Percentiles rank a stretch among this genome's conserved stretches.
These are phyloP conservation scores for Pseudocheirus occidentalis DNA, from an alignment of 2,797 vertebrate genomes.

Conservation along the genomic window DNA sequence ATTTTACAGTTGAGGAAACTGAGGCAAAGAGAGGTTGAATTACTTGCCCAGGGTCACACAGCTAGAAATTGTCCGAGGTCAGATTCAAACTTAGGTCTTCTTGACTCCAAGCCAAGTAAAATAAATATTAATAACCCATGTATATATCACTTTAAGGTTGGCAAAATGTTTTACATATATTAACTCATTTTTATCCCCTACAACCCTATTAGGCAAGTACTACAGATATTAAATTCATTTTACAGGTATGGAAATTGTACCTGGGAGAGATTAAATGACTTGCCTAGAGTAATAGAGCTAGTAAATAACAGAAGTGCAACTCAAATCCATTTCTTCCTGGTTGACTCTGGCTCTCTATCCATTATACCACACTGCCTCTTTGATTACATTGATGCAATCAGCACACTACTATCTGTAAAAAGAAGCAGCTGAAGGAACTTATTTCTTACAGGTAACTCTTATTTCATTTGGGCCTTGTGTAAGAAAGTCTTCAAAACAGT, in stretches of 20 bases:
- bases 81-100: not conserved
- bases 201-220: not conserved
- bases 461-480: not conserved
- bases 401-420: not conserved
- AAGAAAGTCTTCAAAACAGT: not conserved
- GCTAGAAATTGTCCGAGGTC: not conserved
- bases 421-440: not conserved
- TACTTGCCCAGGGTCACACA: not conserved
- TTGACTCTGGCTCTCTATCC: not conserved
- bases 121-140: not conserved
- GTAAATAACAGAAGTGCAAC: not conserved
- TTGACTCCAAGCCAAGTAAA: not conserved
- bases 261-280: not conserved
- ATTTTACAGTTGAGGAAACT: not conserved
- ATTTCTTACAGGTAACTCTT: not conserved
- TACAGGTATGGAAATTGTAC: not conserved
- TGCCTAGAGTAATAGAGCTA: no score
- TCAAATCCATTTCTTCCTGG: not conserved
- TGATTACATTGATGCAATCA: not conserved
- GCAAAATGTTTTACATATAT: not conserved
- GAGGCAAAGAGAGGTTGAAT: not conserved
- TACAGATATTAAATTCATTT: not conserved
- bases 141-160: not conserved
- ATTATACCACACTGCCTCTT: not conserved
- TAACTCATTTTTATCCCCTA: not conserved